Percentiles rank a stretch among this genome's conserved stretches.
Evolutionary conservation across 2,888 invertebrate genomes (phyloP).

Genomic region (Abscondita cerata): DNA sequence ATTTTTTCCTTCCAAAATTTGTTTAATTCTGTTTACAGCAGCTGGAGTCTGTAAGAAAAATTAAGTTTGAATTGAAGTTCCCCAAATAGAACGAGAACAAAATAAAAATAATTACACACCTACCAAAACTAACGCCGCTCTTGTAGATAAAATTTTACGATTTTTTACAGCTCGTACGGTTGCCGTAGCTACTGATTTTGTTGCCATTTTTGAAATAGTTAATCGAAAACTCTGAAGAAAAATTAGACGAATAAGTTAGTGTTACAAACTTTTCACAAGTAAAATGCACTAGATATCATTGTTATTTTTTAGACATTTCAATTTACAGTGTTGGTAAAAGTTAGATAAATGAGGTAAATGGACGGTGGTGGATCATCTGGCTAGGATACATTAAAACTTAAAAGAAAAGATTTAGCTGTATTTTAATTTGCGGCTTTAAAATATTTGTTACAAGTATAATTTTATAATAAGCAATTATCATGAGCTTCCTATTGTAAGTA

Average conservation of each 20-base stretch:
- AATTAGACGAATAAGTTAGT: too few relatives aligned
- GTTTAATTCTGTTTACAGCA: constrained; percentile 85
- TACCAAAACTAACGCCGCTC: constrained; percentile 82
- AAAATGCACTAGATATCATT: too few relatives aligned
- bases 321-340: too few relatives aligned
- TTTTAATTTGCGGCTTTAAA: background rate
- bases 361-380: constrained; percentile 6
- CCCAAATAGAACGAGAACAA: constrained; percentile 38
- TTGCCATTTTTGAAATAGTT: constrained; percentile 66
- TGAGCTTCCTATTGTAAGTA: constrained; percentile 74
- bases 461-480: constrained; percentile 50
- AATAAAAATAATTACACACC: constrained; percentile 28
- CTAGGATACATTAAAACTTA: too few relatives aligned
- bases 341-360: too few relatives aligned
- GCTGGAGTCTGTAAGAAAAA: constrained; percentile 79
- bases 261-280: too few relatives aligned
- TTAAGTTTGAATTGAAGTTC: too few relatives aligned
- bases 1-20: constrained; percentile 76
- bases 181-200: constrained; percentile 82
- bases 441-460: constrained; percentile 13
- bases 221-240: background rate
- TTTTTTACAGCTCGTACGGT: constrained; percentile 88
- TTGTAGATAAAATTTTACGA: constrained; percentile 77
- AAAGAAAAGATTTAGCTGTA: background rate
- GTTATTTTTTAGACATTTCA: too few relatives aligned